A percentile compares a stretch with the other conserved stretches of the same genome.
Conservation (phyloP, 2,888 invertebrate species). For the Thalpophila matura region DNA sequence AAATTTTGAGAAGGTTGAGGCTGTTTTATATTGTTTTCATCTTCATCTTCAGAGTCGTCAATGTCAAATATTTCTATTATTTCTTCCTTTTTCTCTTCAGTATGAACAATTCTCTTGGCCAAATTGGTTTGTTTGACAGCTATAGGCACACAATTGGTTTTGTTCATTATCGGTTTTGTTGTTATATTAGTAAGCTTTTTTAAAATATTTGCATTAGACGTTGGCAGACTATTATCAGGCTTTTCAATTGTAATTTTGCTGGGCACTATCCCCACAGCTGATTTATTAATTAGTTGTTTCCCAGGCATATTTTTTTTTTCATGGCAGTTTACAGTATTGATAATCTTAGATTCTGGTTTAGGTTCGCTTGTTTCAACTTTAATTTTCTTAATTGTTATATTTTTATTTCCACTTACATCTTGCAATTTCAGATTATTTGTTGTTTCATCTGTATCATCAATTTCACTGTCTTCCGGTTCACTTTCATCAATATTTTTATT, state of each 20-base stretch:
- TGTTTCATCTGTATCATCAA: constrained; percentile 16
- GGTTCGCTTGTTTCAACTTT: constrained; percentile 33
- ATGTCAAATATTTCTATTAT: constrained; percentile 84
- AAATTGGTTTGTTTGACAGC: constrained; percentile 51
- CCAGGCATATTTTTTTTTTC: constrained; percentile 13
- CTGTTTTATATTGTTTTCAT: constrained; percentile 50
- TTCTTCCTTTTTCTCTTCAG: constrained; percentile 68
- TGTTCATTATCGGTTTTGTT: constrained; percentile 53
- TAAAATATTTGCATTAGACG: constrained; percentile 37
- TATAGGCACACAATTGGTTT: constrained; percentile 17
- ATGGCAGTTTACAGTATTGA: constrained; percentile 21
- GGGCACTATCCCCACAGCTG: constrained; percentile 5
- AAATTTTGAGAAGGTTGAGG: constrained; percentile 35
- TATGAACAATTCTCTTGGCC: constrained; percentile 61
- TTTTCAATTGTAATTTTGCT: constrained; percentile 21
- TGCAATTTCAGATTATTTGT: constrained; percentile 14
- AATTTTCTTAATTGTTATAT: constrained; percentile 46
- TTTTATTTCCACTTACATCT: constrained; percentile 33
- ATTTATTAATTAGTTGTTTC: constrained; percentile 6
- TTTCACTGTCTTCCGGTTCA: constrained; percentile 50
- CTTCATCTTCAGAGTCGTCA: constrained; percentile 85
- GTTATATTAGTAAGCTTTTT: constrained; percentile 48
- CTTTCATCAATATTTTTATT: constrained; percentile 52
- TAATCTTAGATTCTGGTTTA: constrained; percentile 2
- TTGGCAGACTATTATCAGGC: constrained; percentile 12